phyloP scores from a whole-genome alignment of 2,113 vertebrate genomes.

The Spea bombifrons region DNA sequence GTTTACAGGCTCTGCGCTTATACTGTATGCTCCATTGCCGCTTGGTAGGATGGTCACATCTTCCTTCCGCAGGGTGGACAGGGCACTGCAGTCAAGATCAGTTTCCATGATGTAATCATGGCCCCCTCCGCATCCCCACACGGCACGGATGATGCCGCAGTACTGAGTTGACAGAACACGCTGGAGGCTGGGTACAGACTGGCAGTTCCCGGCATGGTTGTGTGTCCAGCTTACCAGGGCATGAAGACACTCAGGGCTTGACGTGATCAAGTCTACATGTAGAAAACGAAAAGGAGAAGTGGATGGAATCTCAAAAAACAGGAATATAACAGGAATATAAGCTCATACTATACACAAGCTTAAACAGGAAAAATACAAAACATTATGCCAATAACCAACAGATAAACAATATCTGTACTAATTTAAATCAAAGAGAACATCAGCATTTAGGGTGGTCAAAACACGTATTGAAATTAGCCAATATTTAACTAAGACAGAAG shows the following conservation, averaged over 20 bases:
- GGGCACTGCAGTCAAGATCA: constrained; percentile 53
- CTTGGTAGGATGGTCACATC: constrained; percentile 43
- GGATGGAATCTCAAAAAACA: no score
- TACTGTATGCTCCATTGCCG: constrained; percentile 53
- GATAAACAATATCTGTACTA: no score
- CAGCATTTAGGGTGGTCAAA: no score
- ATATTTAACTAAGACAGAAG: no score
- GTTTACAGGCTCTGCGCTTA: not conserved
- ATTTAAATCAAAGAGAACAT: no score
- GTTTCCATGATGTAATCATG: constrained; percentile 84
- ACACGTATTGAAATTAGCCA: no score
- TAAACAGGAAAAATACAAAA: no score
- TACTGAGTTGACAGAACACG: constrained; percentile 80
- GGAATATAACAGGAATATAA: no score
- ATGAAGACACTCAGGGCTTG: constrained; percentile 77
- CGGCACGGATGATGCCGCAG: constrained; percentile 73
- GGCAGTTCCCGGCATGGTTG: constrained; percentile 73
- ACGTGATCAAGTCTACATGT: constrained; percentile 68
- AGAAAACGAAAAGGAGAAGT: not conserved
- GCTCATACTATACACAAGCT: no score
- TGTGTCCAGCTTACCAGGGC: constrained; percentile 85
- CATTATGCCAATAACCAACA: no score
- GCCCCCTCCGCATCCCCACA: constrained; percentile 82
- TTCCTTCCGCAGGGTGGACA: constrained; percentile 50
- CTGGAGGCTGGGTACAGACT: constrained; percentile 73